Evolutionary conservation across 2,113 vertebrate species (phyloP), one percentile per base, ranked within the genome.

Genomic region (Tyrannus savana): DNA sequence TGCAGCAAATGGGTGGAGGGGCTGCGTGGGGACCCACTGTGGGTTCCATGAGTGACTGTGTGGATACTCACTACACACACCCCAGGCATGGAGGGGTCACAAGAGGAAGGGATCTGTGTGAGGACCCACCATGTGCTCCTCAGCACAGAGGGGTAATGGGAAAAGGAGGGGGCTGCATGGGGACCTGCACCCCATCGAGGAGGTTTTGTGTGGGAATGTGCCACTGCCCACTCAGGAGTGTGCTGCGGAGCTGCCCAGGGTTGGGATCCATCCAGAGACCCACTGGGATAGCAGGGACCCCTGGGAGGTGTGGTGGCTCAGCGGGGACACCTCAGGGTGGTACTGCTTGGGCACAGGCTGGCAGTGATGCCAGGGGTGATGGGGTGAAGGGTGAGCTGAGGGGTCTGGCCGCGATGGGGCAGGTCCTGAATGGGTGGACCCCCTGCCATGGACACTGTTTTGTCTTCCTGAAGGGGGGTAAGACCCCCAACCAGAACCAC

Each of bases 21-120:
- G 11, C 47, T 49, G 7, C 2, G 0, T 1, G 21, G 49, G 11
- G 11, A 23, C 19, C 18, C 5, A 0, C 46, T 6, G 13, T 66
- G 76, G 9, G 68, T 19, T 27, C 0, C n/a, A 9, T 0, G 47
- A 7, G 8, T 25, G 27, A 19, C 17, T 52, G 8, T 7, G 1
- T 7, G 23, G 19, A 24, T 25, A 24, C 39, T 11, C 15, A 10
- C 50, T 9, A 28, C 19, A 12, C 31, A 44, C 41, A 33, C 41
- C 21, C 30, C 41, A 22, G 19, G 41, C 41, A 31, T 21, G 19
- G 39, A 44, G 41, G 19, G 17, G 62, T 4, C 5, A 24, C 60
- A 30, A 25, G 33, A 41, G 39, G 60, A 39, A 62, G 39, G 46
- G 50, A 10, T 21, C 58, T 64, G 42, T 2, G 7, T 14, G 35